Base-by-base conservation (phyloP, 2,797 vertebrate genomes). In the Acanthurus leucopareius region DNA sequence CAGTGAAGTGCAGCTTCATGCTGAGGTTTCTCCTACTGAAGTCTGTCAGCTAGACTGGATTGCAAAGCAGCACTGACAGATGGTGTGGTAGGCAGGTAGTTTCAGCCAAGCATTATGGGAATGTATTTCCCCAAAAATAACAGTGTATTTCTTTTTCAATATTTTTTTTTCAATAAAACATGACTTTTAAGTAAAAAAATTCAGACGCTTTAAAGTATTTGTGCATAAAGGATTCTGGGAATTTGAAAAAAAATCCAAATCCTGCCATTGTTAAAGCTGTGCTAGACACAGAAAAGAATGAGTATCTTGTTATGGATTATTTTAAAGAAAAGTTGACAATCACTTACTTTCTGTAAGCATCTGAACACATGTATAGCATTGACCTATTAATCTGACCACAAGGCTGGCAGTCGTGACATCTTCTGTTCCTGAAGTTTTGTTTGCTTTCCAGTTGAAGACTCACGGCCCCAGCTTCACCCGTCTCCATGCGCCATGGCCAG, bases 401-500 rank as follows among this genome's bases (percentile, higher is more conserved):
- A 13, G 6, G 51, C 14, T 8, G 13, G 9, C 49, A 62, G 54
- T 20, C 3, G 10, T 20, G 2, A 14, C 8, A 8, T 11, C 8
- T 5, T 42, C 2, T 47, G 56, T 7, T 64, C 38, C 7, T 47
- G 2, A 40, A 2, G 3, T n/a, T 49, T 32, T 58, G 45, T 56
- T 60, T 82, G 11, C 65, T 64, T 83, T 80, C 58, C 94, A 99
- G 98, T 91, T 88, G 58, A 99, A 97, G 90, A 92, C 79, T 83
- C 97, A 99, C 10, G 97, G 97, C 25, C 86, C 96, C 57, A 93
- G 95, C 87, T 99, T 98, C 89, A 96, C 98, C 60, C 96, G 98
- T 53, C 94, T 99, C 69, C 98, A 99, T 0, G 98, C 97, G 0
- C 97, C 98, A 0, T 99, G 98, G 98, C 96, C 96, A 8, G 97